Evolutionary conservation across 2,797 vertebrate genomes (phyloP).

Genomic region (Spinus pinus): DNA sequence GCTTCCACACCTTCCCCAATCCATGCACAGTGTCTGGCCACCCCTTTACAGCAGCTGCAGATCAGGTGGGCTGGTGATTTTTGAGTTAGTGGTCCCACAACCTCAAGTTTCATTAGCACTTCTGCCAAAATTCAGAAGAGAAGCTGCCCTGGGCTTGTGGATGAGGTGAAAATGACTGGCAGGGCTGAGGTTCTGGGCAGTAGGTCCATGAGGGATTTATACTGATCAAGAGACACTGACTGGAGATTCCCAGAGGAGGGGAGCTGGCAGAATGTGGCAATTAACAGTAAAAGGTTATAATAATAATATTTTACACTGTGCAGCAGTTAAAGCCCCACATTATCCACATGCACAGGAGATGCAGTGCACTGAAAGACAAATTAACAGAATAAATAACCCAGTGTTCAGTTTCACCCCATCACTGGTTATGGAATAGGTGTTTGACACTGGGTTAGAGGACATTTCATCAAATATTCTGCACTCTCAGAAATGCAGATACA

Average conservation of each 20-base stretch:
- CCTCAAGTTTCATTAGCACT: background rate
- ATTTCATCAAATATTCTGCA: background rate
- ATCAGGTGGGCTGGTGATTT: background rate
- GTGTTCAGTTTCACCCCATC: background rate
- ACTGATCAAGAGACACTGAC: background rate
- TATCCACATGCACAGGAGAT: accelerated
- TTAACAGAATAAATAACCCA: background rate
- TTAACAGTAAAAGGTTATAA: background rate
- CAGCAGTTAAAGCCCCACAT: background rate
- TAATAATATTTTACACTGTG: background rate
- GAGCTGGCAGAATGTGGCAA: background rate
- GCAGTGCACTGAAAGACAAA: background rate
- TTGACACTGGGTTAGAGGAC: background rate
- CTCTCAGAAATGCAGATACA: background rate
- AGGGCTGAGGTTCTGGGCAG: background rate
- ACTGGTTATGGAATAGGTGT: background rate
- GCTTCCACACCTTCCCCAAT: background rate
- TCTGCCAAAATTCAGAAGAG: background rate
- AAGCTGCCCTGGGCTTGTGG: background rate
- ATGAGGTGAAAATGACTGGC: background rate
- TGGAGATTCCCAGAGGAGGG: background rate
- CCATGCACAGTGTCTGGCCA: background rate
- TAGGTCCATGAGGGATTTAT: background rate
- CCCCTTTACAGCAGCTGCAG: background rate
- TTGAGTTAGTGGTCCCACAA: background rate